Base-by-base conservation (phyloP, 2,113 vertebrate genomes). In the Sebastes schlegelii region DNA sequence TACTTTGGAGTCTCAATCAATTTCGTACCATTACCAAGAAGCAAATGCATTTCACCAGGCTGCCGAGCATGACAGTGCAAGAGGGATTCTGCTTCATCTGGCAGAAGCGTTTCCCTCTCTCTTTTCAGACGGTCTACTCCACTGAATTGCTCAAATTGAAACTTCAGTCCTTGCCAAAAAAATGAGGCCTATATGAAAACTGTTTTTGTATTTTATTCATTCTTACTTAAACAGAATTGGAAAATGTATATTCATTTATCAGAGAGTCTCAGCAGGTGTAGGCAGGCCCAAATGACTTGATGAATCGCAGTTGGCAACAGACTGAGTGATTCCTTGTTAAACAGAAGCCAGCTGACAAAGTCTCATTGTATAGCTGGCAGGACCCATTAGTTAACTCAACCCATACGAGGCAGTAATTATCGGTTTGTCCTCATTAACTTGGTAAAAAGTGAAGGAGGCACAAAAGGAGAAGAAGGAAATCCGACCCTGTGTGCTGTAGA, bases 261-360 rank as follows among this genome's bases (percentile, higher is more conserved):
- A 75, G n/a, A 60, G 21, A 70, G 17, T 51, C 61, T 73, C 12
- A 55, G 78, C 65, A 73, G 83, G 66, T 79, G 65, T 79, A 17
- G 26, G 16, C 23, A 40, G 66, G 57, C 52, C 46, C 62, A 71
- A 67, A 85, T 46, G 40, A 79, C 54, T 60, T 63, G 58, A 88
- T 79, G 68, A 89, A 80, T 89, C 57, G 11, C 63, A 74, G 71
- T 86, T 83, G 74, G 77, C 55, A 71, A 21, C 21, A 73, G 13
- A 19, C 69, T 84, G 78, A 88, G 72, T 74, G 70, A 81, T 79
- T 76, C 21, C 62, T 79, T 63, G 77, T 86, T 68, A 63, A 88
- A 86, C 80, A 80, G 81, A 77, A 80, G 74, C 81, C 49, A 58
- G 80, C 58, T 77, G 61, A 87, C 77, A 58, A 57, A 60, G 65